Conservation (phyloP, 2,797 vertebrate genomes). For the Aphelocoma californica region DNA sequence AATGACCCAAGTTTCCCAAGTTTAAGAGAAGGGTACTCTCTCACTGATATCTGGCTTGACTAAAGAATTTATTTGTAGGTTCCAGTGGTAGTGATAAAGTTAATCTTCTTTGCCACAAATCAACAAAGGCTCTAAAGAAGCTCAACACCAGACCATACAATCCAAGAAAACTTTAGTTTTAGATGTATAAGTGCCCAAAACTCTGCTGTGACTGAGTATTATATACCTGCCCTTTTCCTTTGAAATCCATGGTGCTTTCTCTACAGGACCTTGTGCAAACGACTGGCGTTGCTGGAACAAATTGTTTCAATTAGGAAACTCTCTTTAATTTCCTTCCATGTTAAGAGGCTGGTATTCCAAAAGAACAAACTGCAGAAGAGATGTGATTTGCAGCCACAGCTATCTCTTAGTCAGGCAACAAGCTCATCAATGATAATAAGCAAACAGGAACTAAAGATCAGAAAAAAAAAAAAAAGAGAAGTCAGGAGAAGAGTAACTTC, state of each 20-base stretch:
- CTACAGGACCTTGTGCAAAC: background rate
- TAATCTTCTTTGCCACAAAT: background rate
- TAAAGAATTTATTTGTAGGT: background rate
- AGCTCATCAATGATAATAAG: constrained; percentile 16
- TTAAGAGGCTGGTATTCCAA: background rate
- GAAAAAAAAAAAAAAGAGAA: constrained; percentile 20
- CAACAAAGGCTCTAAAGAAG: background rate
- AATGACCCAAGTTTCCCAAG: background rate
- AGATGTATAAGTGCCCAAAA: background rate
- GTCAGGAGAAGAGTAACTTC: background rate
- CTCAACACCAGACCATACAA: background rate
- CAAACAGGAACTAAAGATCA: background rate
- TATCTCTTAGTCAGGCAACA: background rate
- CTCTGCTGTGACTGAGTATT: background rate
- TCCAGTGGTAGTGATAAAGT: background rate
- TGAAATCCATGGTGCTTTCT: background rate
- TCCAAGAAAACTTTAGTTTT: background rate
- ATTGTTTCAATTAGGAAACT: constrained; percentile 12
- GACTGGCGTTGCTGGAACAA: background rate
- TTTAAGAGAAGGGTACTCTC: background rate
- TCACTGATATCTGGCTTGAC: background rate
- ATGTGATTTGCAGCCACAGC: background rate
- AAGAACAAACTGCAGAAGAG: background rate
- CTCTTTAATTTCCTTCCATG: background rate
- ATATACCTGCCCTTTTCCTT: background rate